Evolutionary conservation across 2,797 vertebrate genomes (phyloP).

Genomic region (Aphelocoma californica): DNA sequence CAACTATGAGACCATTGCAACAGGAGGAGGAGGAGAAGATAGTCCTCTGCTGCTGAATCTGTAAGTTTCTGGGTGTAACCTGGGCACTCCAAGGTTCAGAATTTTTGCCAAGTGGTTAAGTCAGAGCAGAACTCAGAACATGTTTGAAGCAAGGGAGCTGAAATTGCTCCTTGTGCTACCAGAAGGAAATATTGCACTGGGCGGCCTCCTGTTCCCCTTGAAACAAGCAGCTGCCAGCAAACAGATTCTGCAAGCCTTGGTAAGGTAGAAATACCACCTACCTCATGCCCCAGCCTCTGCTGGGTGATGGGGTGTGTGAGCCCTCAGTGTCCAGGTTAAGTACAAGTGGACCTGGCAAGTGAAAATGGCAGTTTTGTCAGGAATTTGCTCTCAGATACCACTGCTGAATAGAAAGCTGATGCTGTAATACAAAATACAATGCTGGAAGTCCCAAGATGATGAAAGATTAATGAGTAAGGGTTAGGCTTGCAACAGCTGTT

Average conservation of each 20-base stretch:
- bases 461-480: slow-evolving; percentile 65
- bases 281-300: neutral
- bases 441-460: slow-evolving; percentile 59
- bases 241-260: neutral
- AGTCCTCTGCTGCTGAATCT: slow-evolving; percentile 48
- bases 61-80: slow-evolving; percentile 48
- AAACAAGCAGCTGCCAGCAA: neutral
- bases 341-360: neutral
- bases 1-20: slow-evolving; percentile 52
- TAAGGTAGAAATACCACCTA: neutral
- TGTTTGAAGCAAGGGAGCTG: neutral
- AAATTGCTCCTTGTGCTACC: neutral
- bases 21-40: slow-evolving; percentile 50
- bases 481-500: slow-evolving; percentile 65
- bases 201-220: neutral
- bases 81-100: neutral
- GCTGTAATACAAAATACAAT: slow-evolving; percentile 24
- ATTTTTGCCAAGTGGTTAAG: slow-evolving; percentile 6
- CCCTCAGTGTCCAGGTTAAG: neutral
- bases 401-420: slow-evolving; percentile 43
- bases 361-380: neutral
- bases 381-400: neutral
- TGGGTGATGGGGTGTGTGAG: neutral
- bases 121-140: neutral
- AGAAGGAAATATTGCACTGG: neutral